Percentiles rank a stretch among this genome's conserved stretches.
Conservation (phyloP, 2,888 invertebrate genomes). For the Diaprepes abbreviatus region DNA sequence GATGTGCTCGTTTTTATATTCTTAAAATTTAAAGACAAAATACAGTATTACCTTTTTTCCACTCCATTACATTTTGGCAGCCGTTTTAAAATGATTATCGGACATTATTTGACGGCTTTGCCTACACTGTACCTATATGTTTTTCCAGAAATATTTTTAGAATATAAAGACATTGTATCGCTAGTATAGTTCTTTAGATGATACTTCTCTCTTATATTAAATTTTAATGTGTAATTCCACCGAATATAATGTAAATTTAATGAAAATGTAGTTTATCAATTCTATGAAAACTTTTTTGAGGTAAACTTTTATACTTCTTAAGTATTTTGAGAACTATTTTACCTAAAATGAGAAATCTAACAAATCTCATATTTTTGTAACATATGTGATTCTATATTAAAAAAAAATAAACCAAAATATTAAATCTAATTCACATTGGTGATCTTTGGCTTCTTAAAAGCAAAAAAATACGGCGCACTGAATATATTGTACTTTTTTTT, state of each 20-base stretch:
- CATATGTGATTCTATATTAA: constrained; percentile 26
- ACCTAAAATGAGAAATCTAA: constrained; percentile 12
- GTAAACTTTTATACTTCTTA: not conserved
- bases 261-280: constrained; percentile 15
- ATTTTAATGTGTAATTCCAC: not conserved
- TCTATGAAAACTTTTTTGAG: constrained; percentile 8
- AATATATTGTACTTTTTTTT: too few relatives aligned
- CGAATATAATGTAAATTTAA: not conserved
- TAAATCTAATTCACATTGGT: not conserved
- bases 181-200: constrained; percentile 7
- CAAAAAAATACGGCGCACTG: too few relatives aligned
- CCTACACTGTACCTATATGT: not conserved
- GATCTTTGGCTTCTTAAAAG: not conserved
- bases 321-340: constrained; percentile 5
- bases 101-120: too few relatives aligned
- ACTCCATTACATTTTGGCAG: too few relatives aligned
- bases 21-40: too few relatives aligned
- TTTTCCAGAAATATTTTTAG: too few relatives aligned
- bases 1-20: too few relatives aligned
- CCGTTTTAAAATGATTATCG: too few relatives aligned
- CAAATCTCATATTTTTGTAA: constrained; percentile 34
- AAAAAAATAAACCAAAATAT: constrained; percentile 21
- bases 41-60: too few relatives aligned
- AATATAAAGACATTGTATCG: not conserved
- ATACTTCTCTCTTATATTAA: not conserved